Evolutionary conservation across 2,797 vertebrate genomes (phyloP).

Genomic region (Aldrovandia affinis): DNA sequence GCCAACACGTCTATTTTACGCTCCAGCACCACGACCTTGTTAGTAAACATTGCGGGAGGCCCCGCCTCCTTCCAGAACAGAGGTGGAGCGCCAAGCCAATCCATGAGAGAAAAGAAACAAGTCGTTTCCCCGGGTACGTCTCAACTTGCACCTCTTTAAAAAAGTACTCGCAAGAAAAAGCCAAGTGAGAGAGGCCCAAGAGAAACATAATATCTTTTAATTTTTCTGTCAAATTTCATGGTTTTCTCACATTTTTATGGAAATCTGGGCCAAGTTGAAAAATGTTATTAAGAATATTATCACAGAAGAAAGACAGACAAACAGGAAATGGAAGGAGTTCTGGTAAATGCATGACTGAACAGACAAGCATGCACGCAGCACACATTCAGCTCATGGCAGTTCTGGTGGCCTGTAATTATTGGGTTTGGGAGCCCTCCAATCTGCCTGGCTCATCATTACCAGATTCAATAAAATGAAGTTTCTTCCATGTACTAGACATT

Average conservation of each 20-base stretch:
- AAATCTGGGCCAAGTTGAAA: not conserved
- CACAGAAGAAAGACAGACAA: not conserved
- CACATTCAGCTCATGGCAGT: not conserved
- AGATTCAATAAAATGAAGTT: slow-evolving; percentile 12
- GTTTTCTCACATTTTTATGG: not conserved
- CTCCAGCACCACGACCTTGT: not conserved
- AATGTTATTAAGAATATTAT: not conserved
- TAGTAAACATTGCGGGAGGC: slow-evolving; percentile 12
- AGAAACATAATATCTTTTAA: not conserved
- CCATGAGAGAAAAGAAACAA: not conserved
- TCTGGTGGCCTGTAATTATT: slow-evolving; percentile 41
- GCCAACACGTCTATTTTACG: slow-evolving; percentile 23
- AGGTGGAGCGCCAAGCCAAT: not conserved
- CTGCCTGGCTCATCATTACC: slow-evolving; percentile 14
- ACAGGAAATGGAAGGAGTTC: not conserved
- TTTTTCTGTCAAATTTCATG: not conserved
- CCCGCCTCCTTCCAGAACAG: not conserved
- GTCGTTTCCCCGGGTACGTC: not conserved
- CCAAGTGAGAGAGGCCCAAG: slow-evolving; percentile 35
- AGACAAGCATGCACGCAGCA: not conserved
- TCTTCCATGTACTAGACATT: not conserved
- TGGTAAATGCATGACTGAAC: not conserved
- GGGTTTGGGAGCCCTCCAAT: slow-evolving; percentile 30
- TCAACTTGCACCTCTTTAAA: slow-evolving; percentile 28
- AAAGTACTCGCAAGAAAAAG: not conserved